Evolutionary conservation across 2,888 invertebrate genomes (phyloP).

Genomic region (Leptinotarsa haldemani): DNA sequence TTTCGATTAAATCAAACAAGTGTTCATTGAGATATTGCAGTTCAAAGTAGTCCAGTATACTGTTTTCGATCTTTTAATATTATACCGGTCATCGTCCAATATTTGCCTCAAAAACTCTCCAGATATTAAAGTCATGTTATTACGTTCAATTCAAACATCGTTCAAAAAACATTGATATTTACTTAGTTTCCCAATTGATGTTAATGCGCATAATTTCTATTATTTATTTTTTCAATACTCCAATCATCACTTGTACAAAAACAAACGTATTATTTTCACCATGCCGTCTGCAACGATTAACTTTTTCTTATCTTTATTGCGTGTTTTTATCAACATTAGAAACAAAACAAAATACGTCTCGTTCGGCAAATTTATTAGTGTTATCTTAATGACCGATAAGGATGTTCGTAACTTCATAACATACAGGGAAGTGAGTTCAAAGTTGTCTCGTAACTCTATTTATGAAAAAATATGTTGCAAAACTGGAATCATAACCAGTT

Average conservation of each 20-base stretch:
- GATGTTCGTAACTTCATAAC: slow-evolving; percentile 9
- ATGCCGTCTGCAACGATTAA: slow-evolving; percentile 18
- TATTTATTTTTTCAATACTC: slow-evolving; percentile 4
- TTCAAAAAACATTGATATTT: not conserved
- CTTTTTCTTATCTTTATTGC: slow-evolving; percentile 8
- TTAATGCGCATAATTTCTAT: slow-evolving; percentile 1
- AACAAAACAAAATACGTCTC: slow-evolving; percentile 19
- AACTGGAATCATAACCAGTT: too few species aligned
- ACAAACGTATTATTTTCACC: slow-evolving; percentile 13
- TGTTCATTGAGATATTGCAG: too few species aligned
- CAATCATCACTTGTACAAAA: not conserved
- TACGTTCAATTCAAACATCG: not conserved
- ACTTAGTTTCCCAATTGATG: not conserved
- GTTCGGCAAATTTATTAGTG: slow-evolving; percentile 11
- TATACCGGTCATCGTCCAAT: too few species aligned
- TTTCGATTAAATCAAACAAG: too few species aligned
- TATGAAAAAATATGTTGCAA: too few species aligned
- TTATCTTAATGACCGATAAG: slow-evolving; percentile 28
- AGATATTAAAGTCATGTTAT: not conserved
- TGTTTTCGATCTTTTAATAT: too few species aligned
- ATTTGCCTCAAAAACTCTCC: not conserved
- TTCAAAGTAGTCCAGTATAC: too few species aligned
- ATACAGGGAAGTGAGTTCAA: not conserved
- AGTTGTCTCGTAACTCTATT: too few species aligned
- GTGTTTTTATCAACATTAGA: slow-evolving; percentile 12